Conservation (phyloP, 2,113 vertebrate genomes). For the Toxostoma redivivum region DNA sequence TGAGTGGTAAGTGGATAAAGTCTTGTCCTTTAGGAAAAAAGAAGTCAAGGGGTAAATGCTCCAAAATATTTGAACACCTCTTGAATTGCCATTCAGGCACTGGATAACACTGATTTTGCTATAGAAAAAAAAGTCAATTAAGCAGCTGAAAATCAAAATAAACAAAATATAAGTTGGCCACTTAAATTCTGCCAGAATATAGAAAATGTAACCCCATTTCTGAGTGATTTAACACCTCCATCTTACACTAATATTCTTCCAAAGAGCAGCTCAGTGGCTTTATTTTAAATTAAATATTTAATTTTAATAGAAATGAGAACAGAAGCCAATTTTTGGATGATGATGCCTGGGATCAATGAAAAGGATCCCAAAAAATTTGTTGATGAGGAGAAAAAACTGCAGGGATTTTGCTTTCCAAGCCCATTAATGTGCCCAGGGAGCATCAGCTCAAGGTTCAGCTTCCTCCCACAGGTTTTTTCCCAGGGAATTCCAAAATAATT, state of each 20-base stretch:
- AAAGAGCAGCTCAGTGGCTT: neutral
- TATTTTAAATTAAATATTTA: neutral
- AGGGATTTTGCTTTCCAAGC: neutral
- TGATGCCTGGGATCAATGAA: neutral
- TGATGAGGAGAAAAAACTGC: neutral
- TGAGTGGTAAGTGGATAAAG: neutral
- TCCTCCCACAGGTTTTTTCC: neutral
- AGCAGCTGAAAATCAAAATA: neutral
- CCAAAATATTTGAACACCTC: neutral
- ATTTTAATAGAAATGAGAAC: neutral
- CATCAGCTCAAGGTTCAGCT: neutral
- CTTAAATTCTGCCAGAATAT: neutral
- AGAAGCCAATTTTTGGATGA: neutral
- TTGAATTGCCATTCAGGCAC: neutral
- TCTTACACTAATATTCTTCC: neutral
- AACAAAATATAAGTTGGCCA: neutral
- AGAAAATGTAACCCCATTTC: neutral
- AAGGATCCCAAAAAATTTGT: neutral
- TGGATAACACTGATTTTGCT: accelerated
- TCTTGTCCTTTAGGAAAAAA: neutral
- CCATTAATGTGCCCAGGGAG: too few species aligned
- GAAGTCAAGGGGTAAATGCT: neutral
- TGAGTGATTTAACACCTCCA: neutral
- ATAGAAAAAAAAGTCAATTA: neutral
- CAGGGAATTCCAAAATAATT: neutral